phyloP scores from a whole-genome alignment of 2,113 vertebrate genomes.

The Thalassoma bifasciatum region DNA sequence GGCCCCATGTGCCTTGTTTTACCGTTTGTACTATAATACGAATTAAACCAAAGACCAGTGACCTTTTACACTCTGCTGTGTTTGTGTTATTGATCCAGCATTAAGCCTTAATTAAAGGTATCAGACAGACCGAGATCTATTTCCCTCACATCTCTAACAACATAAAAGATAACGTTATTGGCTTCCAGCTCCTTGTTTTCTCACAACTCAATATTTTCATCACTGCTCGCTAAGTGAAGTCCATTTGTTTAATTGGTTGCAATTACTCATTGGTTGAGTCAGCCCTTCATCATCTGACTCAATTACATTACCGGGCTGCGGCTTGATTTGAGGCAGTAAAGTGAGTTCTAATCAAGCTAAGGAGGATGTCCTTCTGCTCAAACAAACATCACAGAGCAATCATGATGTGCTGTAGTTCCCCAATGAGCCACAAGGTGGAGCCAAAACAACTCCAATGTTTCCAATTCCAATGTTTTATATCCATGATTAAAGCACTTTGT shows the following conservation, averaged over 20 bases:
- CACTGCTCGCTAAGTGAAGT: slow-evolving; percentile 35
- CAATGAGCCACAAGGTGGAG: slow-evolving; percentile 61
- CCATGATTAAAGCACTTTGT: not conserved
- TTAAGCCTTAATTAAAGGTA: slow-evolving; percentile 29
- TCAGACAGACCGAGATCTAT: slow-evolving; percentile 16
- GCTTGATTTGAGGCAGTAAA: slow-evolving; percentile 67
- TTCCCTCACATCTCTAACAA: slow-evolving; percentile 42
- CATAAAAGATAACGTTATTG: slow-evolving; percentile 50
- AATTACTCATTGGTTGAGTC: slow-evolving; percentile 67
- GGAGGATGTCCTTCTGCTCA: slow-evolving; percentile 36
- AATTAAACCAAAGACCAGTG: slow-evolving; percentile 74
- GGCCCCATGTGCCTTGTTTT: slow-evolving; percentile 51
- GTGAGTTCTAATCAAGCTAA: slow-evolving; percentile 62
- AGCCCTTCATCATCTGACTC: slow-evolving; percentile 54
- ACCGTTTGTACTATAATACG: slow-evolving; percentile 50
- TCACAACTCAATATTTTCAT: slow-evolving; percentile 49
- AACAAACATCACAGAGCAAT: slow-evolving; percentile 20
- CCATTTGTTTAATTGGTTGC: slow-evolving; percentile 78
- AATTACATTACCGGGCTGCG: slow-evolving; percentile 75
- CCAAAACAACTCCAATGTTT: slow-evolving; percentile 24
- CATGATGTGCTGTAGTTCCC: slow-evolving; percentile 10
- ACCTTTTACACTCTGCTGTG: slow-evolving; percentile 59
- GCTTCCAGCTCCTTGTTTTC: slow-evolving; percentile 20
- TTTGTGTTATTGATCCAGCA: slow-evolving; percentile 53
- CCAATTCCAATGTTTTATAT: not conserved